Evolutionary conservation across 2,113 vertebrate species (phyloP), one percentile per base, ranked within the genome.

Genomic region (Mixornis gularis): DNA sequence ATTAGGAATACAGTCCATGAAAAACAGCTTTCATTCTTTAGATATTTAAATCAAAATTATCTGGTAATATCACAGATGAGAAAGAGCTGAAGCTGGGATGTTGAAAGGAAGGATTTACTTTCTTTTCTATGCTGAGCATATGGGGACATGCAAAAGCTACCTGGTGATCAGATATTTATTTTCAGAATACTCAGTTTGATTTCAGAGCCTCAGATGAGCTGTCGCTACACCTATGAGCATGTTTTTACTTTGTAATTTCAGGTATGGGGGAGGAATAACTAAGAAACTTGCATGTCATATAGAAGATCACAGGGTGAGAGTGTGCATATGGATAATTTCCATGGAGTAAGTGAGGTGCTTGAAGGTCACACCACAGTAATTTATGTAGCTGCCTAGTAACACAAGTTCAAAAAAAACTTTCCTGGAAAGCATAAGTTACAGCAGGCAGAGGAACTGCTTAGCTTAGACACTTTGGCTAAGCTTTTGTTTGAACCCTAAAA

Each of bases 311-410:
- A 4, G 41, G 63, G 62, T 70, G 66, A 89, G 53, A 76, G 51
- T 16, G 59, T 63, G 74, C 87, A 73, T 63, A 80, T 38, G 68
- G 92, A 69, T 68, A 65, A 48, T 85, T 94, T 95, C 90, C 94
- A 91, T 32, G 68, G 85, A 92, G 66, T 91, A 87, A 87, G 76
- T 7, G 7, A 91, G 79, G 87, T 93, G 74, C 51, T 72, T 89
- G 87, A 92, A 95, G 85, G 92, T 95, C 92, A 95, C 48, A 40
- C 26, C 29, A 43, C 51, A 59, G 79, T 89, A 92, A 95, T 90
- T 94, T 77, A 92, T 90, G 90, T 34, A 77, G 48, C 85, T 92
- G 79, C 38, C 87, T 92, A 76, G 79, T 34, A 59, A 87, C 62
- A 53, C 46, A 53, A 83, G 71, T 52, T 70, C 18, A 86, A 83